Evolutionary conservation across 2,113 vertebrate species (phyloP), one percentile per base, ranked within the genome.

Genomic region (Hippocampus mohnikei): DNA sequence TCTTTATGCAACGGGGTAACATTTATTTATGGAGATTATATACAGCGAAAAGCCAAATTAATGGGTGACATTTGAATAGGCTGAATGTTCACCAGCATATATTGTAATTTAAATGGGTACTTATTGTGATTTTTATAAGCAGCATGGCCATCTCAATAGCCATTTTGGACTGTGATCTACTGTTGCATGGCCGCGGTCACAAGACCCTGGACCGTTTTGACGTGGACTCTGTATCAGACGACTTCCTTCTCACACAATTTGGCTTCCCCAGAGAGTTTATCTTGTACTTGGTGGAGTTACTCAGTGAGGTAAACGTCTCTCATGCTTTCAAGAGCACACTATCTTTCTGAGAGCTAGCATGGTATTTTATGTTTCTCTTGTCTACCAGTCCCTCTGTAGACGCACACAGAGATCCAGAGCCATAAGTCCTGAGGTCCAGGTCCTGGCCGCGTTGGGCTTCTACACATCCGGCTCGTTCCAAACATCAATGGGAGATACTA

Each of bases 381-480:
- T 52, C 13, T 8, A 1, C 33, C 11, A 91, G 89, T 69, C 78
- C 66, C 82, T 99, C 41, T 94, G 94, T 42, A 92, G 95, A 61
- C 94, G 95, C 15, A 99, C 96, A 0, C 96, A 96, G 84, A 90
- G 97, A 33, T 99, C 97, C 56, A 92, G 96, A 75, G 96, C 96
- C 64, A 99, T 99, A 79, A 98, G 95, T 76, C 95, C 97, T 0
- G 96, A 98, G 79, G 97, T 97, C 0, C 97, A 99, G 89, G 94
- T 99, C 65, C 91, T 99, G 42, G 97, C 97, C 0, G 97, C 97
- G 0, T n/a, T 99, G 76, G 97, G 96, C n/a, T 98, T 99, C 86
- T 99, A 98, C 69, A 96, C 96, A 33, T 96, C 95, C 0, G 97
- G 97, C 2, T 98, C 95, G 1, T 99, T 97, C 82, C 97, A 99